These are phyloP conservation scores for Polymixis flavicincta DNA, from an alignment of 2,888 invertebrate genomes.

Conservation along the genomic window DNA sequence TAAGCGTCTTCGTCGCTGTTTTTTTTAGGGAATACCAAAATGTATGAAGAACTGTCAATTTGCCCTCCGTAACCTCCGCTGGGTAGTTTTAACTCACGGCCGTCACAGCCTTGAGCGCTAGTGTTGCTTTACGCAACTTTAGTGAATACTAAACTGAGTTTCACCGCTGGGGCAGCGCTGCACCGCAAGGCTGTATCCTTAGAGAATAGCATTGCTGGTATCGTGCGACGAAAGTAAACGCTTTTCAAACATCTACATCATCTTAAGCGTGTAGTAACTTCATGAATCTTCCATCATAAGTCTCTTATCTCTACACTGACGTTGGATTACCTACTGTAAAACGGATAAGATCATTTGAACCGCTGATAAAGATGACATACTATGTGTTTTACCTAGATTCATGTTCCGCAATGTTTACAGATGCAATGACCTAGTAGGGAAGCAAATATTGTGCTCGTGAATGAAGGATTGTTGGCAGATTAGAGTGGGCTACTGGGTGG, in stretches of 20 bases:
- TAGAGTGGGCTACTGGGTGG: constrained; percentile 34
- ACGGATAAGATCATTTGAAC: constrained; percentile 47
- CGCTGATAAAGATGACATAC: constrained; percentile 46
- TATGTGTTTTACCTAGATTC: constrained; percentile 59
- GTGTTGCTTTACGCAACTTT: too few species aligned
- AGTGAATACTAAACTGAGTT: too few species aligned
- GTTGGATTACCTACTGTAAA: constrained; percentile 40
- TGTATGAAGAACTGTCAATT: too few species aligned
- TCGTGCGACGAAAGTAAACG: background rate
- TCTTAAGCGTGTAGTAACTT: constrained; percentile 8
- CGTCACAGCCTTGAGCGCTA: too few species aligned
- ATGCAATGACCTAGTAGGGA: constrained; percentile 52
- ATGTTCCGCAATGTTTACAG: constrained; percentile 58
- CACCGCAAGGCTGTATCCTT: too few species aligned
- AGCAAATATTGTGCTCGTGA: constrained; percentile 44
- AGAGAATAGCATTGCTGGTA: too few species aligned
- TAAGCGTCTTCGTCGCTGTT: too few species aligned
- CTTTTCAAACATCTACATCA: background rate
- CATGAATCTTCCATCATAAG: constrained; percentile 45
- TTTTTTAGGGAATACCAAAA: too few species aligned
- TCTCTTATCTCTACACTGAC: constrained; percentile 50
- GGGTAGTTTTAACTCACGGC: too few species aligned
- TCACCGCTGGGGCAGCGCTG: too few species aligned
- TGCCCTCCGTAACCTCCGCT: too few species aligned
- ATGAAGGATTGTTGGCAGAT: constrained; percentile 31